Conservation (phyloP, 2,888 invertebrate species). For the Cosmopolites sordidus region DNA sequence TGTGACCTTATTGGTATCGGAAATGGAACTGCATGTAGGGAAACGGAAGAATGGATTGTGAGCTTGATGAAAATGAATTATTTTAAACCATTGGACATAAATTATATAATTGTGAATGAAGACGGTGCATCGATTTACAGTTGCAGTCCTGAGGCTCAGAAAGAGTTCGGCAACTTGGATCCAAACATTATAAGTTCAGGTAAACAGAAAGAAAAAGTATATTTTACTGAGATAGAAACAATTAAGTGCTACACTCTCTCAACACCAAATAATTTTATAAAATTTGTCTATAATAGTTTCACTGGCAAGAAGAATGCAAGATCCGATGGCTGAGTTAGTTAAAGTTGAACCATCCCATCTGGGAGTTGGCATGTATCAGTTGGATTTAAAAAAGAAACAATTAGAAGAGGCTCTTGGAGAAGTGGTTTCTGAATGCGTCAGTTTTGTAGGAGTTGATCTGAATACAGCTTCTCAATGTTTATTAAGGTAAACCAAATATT, state of each 20-base stretch:
- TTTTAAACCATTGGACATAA: constrained; percentile 58
- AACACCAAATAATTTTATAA: neutral
- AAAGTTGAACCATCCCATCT: constrained; percentile 91
- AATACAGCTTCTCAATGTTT: constrained; percentile 82
- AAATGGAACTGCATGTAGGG: constrained; percentile 85
- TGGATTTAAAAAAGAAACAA: constrained; percentile 78
- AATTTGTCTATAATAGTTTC: constrained; percentile 51
- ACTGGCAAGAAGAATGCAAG: constrained; percentile 82
- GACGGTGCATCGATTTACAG: constrained; percentile 92
- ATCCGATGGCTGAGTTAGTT: constrained; percentile 86
- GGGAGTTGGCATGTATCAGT: constrained; percentile 95
- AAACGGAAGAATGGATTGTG: constrained; percentile 75
- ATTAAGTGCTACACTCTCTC: neutral
- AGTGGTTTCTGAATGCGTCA: constrained; percentile 85
- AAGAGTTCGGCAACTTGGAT: constrained; percentile 81
- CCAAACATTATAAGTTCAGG: constrained; percentile 76
- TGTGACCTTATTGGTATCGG: constrained; percentile 83
- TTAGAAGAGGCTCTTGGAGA: constrained; percentile 70
- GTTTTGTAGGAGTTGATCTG: constrained; percentile 88
- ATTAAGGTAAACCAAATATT: constrained; percentile 57
- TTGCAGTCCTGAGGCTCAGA: constrained; percentile 75
- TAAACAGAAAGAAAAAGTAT: too few species aligned
- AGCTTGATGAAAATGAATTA: constrained; percentile 54
- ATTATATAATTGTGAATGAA: constrained; percentile 82
- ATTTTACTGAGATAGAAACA: too few species aligned